Evolutionary conservation across 2,888 invertebrate genomes (phyloP).

Genomic region (Leistus spinibarbis): DNA sequence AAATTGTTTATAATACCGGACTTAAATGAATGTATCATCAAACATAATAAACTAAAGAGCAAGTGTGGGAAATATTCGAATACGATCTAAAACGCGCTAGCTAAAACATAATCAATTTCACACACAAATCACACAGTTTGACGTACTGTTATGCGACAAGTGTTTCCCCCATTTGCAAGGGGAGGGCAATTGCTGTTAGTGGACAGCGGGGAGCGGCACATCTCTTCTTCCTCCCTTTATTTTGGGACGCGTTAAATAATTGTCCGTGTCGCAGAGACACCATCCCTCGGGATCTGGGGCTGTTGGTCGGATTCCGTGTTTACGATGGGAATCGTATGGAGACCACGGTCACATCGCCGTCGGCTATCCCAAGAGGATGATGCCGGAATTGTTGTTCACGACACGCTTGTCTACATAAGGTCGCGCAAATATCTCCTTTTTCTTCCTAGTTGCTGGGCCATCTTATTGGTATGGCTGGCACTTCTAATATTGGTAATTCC

Average conservation of each 20-base stretch:
- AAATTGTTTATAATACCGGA: too few species aligned
- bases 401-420: neutral
- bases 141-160: neutral
- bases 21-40: too few species aligned
- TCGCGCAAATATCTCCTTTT: neutral
- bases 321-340: constrained; percentile 12
- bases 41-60: too few species aligned
- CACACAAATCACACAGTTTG: constrained; percentile 8
- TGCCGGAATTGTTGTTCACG: constrained; percentile 7
- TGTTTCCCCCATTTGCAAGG: neutral
- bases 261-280: neutral
- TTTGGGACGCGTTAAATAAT: constrained; percentile 14
- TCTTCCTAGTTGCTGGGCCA: neutral
- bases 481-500: neutral
- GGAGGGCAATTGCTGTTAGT: neutral
- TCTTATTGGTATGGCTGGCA: neutral
- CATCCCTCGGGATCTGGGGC: neutral
- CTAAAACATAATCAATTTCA: constrained; percentile 12
- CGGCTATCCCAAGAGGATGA: neutral
- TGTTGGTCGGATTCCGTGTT: constrained; percentile 1
- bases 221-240: neutral
- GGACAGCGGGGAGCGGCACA: neutral
- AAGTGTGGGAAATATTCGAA: neutral
- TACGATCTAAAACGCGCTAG: neutral
- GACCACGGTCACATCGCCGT: constrained; percentile 14